Percentiles rank a stretch among this genome's conserved stretches.
Conservation (phyloP, 1,140 invertebrate species). For the Sesamia nonagrioides region DNA sequence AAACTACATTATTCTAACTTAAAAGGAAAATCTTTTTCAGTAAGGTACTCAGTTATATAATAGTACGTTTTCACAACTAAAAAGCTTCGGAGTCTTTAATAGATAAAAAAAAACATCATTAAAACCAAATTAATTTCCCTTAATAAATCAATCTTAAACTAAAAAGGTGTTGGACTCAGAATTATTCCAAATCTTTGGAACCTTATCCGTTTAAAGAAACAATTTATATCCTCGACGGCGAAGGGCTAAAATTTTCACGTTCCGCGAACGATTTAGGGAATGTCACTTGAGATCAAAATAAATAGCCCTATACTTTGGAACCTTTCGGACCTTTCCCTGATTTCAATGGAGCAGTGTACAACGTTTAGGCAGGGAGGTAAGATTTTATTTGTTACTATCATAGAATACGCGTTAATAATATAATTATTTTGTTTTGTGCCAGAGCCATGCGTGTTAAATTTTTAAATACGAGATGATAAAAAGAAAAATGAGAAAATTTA, state of each 20-base stretch:
- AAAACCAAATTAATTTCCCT: background rate
- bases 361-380: conserved; percentile 11
- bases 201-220: background rate
- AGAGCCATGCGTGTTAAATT: no score
- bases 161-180: background rate
- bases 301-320: conserved; percentile 51
- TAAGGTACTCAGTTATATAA: no score
- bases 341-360: conserved; percentile 54
- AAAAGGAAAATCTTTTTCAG: no score
- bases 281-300: conserved; percentile 59
- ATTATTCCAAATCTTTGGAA: no score
- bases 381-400: background rate
- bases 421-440: background rate
- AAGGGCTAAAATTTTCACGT: conserved; percentile 43
- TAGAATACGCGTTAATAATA: background rate
- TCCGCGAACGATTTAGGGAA: conserved; percentile 41
- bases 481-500: no score
- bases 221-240: conserved; percentile 24
- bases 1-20: no score
- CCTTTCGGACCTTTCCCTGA: conserved; percentile 55
- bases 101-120: background rate
- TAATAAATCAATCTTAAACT: background rate
- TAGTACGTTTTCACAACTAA: no score
- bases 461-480: no score
- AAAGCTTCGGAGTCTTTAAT: no score